Evolutionary conservation across 2,888 invertebrate species (phyloP), one percentile per base, ranked within the genome.

Genomic region (Cerceris ruficornis): DNA sequence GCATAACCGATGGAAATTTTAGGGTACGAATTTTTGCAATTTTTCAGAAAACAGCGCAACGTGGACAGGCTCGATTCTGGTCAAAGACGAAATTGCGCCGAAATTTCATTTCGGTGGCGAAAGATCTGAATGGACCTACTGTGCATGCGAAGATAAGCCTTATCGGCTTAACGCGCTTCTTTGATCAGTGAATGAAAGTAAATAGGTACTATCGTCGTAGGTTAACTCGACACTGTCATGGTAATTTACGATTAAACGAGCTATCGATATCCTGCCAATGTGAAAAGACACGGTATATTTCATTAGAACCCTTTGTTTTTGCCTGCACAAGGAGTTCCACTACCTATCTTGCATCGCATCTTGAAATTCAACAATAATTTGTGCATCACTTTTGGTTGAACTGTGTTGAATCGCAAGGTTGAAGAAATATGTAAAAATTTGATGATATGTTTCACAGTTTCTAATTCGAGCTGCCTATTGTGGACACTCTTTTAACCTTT

Each of bases 111-210:
- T 6, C 15, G n/a, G 41, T 15, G 14, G 39, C 41, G 66, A 69
- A 77, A 52, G 46, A 46, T 50, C 54, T 85, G 80, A 85, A 85
- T 83, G 74, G 78, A 13, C 49, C 69, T 69, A 83, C 82, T 85
- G 85, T 85, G 77, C 65, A 59, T 28, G 41, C 43, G 52, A 49
- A 79, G 85, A 85, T 85, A 85, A 82, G 74, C 68, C 69, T 85
- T 85, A 85, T 83, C 85, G 73, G 64, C 17, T 73, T 75, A 80
- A 81, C 78, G 78, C 80, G 76, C 65, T 75, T 85, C 82, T 83
- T 82, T 83, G 86, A 85, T 83, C 85, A 64, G 71, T 64, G 75
- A 83, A 84, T 84, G 78, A 84, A 73, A 77, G 74, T 75, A 84
- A 84, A 84, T 83, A 80, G 81, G 71, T 74, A 74, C 62, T 77